phyloP scores from a whole-genome alignment of 2,113 vertebrate species.

The Nestor notabilis region DNA sequence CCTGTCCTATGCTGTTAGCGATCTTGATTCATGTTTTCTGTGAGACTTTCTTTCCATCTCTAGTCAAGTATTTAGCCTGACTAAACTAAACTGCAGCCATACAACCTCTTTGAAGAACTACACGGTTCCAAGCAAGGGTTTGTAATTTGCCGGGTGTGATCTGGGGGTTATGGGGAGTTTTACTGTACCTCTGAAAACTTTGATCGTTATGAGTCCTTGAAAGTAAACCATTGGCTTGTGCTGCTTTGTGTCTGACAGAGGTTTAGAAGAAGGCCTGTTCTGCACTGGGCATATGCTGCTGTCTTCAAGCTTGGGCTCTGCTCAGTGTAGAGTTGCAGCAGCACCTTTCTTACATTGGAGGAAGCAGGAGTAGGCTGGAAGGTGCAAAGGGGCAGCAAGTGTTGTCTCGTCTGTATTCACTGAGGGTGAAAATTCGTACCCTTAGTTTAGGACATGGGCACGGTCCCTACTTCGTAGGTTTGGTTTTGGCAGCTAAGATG shows the following conservation, averaged over 20 bases:
- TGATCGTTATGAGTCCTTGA: not conserved
- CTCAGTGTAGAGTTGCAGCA: not conserved
- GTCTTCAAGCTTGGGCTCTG: not conserved
- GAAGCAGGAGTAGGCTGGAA: not conserved
- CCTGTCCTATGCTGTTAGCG: not conserved
- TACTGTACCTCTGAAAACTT: not conserved
- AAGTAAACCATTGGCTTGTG: not conserved
- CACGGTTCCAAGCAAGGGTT: not conserved
- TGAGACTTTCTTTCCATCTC: not conserved
- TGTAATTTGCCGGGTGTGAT: not conserved
- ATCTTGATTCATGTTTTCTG: not conserved
- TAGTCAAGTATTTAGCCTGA: not conserved
- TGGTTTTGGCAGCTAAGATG: not conserved
- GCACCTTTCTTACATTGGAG: not conserved
- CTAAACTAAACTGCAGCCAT: not conserved
- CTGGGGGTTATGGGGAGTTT: not conserved
- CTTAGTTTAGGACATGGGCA: not conserved
- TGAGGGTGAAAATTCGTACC: not conserved
- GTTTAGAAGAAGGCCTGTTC: not conserved
- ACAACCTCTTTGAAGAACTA: not conserved
- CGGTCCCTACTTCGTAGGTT: not conserved
- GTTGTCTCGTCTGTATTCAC: rapidly evolving
- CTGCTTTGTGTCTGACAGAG: not conserved
- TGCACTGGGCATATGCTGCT: not conserved
- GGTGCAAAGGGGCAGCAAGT: not conserved